A percentile compares a stretch with the other conserved stretches of the same genome.
Evolutionary conservation across 2,797 vertebrate species (phyloP).

Genomic region (Pipistrellus pygmaeus): DNA sequence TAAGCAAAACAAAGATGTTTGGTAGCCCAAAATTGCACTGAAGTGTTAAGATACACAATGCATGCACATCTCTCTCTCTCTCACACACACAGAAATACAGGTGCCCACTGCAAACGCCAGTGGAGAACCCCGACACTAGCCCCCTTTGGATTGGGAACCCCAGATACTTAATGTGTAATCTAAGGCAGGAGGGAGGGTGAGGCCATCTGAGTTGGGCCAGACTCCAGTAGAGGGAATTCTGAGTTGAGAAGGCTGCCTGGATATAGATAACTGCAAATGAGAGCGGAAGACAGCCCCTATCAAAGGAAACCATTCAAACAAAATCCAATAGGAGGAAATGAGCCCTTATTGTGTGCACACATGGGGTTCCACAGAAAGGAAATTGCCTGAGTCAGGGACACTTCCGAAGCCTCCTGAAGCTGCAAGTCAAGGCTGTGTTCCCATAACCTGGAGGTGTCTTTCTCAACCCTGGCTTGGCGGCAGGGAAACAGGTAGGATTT

Average conservation of each 20-base stretch:
- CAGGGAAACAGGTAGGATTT: neutral
- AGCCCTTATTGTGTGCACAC: slow-evolving; percentile 68
- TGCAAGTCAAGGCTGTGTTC: slow-evolving; percentile 15
- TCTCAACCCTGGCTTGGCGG: neutral
- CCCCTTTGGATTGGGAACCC: neutral
- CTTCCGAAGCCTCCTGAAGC: slow-evolving; percentile 59
- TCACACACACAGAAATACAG: neutral
- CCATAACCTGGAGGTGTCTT: neutral
- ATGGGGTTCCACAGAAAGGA: slow-evolving; percentile 67
- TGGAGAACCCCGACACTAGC: neutral
- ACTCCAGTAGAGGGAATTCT: neutral
- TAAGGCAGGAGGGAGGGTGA: neutral
- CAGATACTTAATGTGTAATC: neutral
- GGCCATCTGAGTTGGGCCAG: neutral
- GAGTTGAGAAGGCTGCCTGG: slow-evolving; percentile 41
- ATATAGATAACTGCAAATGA: slow-evolving; percentile 6
- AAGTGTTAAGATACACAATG: neutral
- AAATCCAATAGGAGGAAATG: slow-evolving; percentile 80
- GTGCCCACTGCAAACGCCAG: neutral
- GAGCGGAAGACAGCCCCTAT: slow-evolving; percentile 31
- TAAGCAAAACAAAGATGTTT: neutral
- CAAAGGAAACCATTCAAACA: slow-evolving; percentile 75
- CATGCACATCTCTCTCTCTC: neutral
- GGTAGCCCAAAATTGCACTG: neutral
- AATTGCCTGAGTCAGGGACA: slow-evolving; percentile 56